Evolutionary conservation across 2,113 vertebrate species (phyloP), one percentile per base, ranked within the genome.

Genomic region (Apeltes quadracus): DNA sequence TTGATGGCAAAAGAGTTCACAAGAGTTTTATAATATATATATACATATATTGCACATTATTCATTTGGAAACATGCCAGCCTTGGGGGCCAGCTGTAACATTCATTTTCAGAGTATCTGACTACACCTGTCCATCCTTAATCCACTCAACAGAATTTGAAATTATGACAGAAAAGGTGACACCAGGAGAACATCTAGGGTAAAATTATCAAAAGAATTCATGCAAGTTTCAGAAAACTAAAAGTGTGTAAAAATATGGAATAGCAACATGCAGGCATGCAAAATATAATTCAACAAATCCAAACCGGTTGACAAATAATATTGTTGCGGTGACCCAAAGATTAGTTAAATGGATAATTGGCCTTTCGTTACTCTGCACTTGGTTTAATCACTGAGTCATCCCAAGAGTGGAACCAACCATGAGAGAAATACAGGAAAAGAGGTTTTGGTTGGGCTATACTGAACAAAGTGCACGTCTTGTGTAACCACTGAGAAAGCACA

Each of bases 171-270:
- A 75, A 67, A 73, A 57, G 14, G 32, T 22, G 41, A 39, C 76
- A 74, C 32, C 9, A 69, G 39, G 38, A 62, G 61, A 72, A 73
- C 73, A 76, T 77, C 27, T 15, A 27, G 25, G 7, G 57, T 72
- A 57, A 79, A 39, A 51, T 18, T 74, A 61, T 69, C 62, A 61
- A 51, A n/a, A 53, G 18, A 82, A 48, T 51, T 64, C 77, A 87
- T 83, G 85, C 81, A 83, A 56, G 53, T 58, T 66, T 62, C 64
- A 80, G 34, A 65, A 39, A 55, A 70, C 62, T 56, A 81, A 62
- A 66, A 64, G 55, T 39, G 18, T 25, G 56, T 22, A 63, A 61
- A 58, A 41, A 79, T 29, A 67, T 0, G 34, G n/a, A 72, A 22
- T 9, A 61, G 44, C 32, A 61, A 16, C 57, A 84, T 72, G 76